Base-by-base conservation (phyloP, 1,140 invertebrate species). In the Atopsyche davidsoni region DNA sequence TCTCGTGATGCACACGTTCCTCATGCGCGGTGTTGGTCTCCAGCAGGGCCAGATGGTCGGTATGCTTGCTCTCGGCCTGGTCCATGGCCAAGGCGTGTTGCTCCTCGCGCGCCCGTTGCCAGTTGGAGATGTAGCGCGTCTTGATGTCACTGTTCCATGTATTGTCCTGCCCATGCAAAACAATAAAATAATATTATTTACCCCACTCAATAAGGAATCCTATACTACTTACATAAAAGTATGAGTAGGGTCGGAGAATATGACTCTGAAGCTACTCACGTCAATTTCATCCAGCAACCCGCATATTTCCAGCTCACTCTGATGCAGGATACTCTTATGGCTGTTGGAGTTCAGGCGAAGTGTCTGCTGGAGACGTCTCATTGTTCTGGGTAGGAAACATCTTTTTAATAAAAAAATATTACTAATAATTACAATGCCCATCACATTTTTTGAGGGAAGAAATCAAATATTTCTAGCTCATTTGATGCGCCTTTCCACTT, bases 251-350 rank as follows among this genome's bases (percentile, higher is more conserved):
- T n/a, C n/a, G n/a, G n/a, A n/a, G n/a, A n/a, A n/a, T n/a, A n/a
- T n/a, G n/a, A n/a, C n/a, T n/a, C n/a, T n/a, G n/a, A 31, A 31
- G 9, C 16, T 4, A 46, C 43, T 52, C 42, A 52, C 50, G n/a
- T 52, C 50, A 22, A 52, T 46, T 38, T 45, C 50, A 41, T 52
- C 50, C 21, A 25, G 31, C 13, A 52, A 24, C 13, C n/a, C 19
- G 14, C 46, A 31, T 23, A 45, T 45, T 17, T 36, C 35, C 7
- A 46, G 17, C n/a, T 52, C 50, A 38, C 50, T 40, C 14, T 52
- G 21, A 16, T 32, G 21, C 23, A 52, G 22, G 10, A 23, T 45
- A 11, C 10, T 31, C 14, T 39, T 39, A 22, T 52, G 34, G 14
- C 10, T 19, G 4, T 13, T 24, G 3, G 38, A 39, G 17, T 45